Evolutionary conservation across 2,797 vertebrate species (phyloP), one percentile per base, ranked within the genome.

Genomic region (Tympanoctomys barrerae): DNA sequence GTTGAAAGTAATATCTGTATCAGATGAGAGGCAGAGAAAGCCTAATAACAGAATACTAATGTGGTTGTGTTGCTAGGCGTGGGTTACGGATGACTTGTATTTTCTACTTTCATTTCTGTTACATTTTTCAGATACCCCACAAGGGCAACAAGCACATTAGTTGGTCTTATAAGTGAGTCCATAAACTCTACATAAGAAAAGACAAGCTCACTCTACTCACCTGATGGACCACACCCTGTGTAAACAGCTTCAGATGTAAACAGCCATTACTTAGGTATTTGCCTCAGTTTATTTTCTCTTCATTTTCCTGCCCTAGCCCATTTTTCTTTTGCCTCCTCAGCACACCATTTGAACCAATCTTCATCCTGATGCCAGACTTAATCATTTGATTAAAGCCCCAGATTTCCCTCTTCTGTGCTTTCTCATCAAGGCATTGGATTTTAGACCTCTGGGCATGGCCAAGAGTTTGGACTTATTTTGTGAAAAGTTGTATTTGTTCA

Each of bases 401-500:
- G 16, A 19, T 89, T 91, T 75, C 96, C 94, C 87, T 78, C 80
- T 73, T 92, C 96, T 49, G 57, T 5, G 75, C 80, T 86, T 95
- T 89, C 85, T 97, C 96, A 95, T 28, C 97, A 91, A 96, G 80
- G 91, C 88, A 91, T 97, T 84, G 59, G 75, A 92, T 95, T 94
- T 78, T 42, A 75, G 92, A 39, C 94, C 85, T 78, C 39, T 75
- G 95, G 93, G 97, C 94, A 42, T 88, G 94, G 94, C 94, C 66
- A 85, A 81, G 1, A 68, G 95, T 96, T 97, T 89, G 90, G 77
- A 90, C 80, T 90, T 77, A 59, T 96, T 97, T 94, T 94, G 80
- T 96, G 68, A 93, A 97, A 95, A 77, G 81, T 87, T 93, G 94
- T 97, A 95, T 97, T 98, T 97, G 97, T 97, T 98, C 97, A 97